Evolutionary conservation across 2,797 vertebrate genomes (phyloP).

Genomic region (Remorina albescens): DNA sequence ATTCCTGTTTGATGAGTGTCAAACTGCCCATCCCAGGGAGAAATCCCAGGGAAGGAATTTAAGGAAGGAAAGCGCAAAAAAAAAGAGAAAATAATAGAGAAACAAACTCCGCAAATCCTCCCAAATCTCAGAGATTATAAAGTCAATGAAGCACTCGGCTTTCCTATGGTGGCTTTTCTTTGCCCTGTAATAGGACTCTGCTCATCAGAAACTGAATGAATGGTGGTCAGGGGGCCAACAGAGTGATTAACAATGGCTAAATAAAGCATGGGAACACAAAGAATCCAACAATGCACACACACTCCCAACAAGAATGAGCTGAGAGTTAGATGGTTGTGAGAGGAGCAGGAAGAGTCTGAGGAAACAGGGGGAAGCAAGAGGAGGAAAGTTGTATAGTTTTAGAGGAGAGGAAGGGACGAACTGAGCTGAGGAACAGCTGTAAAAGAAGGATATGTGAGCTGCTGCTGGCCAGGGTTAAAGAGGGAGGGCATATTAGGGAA

Average conservation of each 20-base stretch:
- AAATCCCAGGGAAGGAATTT: conserved; percentile 50
- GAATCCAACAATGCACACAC: conserved; percentile 56
- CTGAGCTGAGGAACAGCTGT: conserved; percentile 55
- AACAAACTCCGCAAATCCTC: conserved; percentile 15
- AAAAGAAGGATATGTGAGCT: conserved; percentile 14
- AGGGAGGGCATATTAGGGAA: not conserved
- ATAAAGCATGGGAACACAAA: conserved; percentile 69
- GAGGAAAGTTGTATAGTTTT: conserved; percentile 46
- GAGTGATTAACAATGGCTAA: conserved; percentile 67
- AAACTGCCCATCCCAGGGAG: conserved; percentile 58
- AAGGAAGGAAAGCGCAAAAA: conserved; percentile 19
- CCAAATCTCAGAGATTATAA: conserved; percentile 20
- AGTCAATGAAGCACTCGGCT: conserved; percentile 21
- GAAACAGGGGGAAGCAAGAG: conserved; percentile 28
- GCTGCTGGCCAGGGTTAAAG: not conserved
- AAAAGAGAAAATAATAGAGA: conserved; percentile 19
- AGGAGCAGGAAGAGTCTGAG: conserved; percentile 32
- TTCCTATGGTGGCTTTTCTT: conserved; percentile 36
- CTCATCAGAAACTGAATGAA: conserved; percentile 64
- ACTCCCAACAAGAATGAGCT: conserved; percentile 55
- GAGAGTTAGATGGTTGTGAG: conserved; percentile 22
- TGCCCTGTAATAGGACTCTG: conserved; percentile 39
- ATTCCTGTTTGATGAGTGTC: conserved; percentile 53
- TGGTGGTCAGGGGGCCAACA: conserved; percentile 61
- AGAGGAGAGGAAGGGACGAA: conserved; percentile 19